phyloP scores from a whole-genome alignment of 2,888 invertebrate genomes.

The Netelia inedita region DNA sequence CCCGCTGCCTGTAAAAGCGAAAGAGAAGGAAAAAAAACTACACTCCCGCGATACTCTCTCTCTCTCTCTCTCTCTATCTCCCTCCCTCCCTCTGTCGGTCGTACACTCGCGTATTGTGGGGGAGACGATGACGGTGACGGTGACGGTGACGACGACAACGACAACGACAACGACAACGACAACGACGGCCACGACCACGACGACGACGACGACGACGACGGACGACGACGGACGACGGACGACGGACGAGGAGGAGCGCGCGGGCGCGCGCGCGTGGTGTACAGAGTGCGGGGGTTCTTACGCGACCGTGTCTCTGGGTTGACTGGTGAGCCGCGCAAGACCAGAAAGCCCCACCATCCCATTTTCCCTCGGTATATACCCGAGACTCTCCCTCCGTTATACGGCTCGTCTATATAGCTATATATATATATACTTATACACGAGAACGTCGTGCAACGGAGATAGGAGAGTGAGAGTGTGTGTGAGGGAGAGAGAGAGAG shows the following conservation, averaged over 20 bases:
- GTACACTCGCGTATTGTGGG: conserved; percentile 1
- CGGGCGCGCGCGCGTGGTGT: conserved; percentile 26
- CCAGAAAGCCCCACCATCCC: conserved; percentile 83
- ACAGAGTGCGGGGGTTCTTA: conserved; percentile 78
- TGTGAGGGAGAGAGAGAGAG: conserved; percentile 35
- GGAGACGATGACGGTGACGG: not conserved
- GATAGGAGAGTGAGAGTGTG: conserved; percentile 29
- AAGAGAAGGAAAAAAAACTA: not conserved
- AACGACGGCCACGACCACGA: too few relatives aligned
- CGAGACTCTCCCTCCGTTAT: conserved; percentile 57
- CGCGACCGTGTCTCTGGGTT: conserved; percentile 84
- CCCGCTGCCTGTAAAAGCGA: not conserved
- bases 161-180: too few relatives aligned
- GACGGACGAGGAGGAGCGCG: not conserved
- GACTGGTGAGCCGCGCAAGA: conserved; percentile 84
- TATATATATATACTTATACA: conserved; percentile 1
- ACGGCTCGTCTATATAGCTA: not conserved
- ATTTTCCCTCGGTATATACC: conserved; percentile 72
- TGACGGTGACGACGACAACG: too few relatives aligned
- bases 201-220: too few relatives aligned
- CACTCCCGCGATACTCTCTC: conserved; percentile 51
- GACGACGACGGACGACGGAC: not conserved
- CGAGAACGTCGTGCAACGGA: conserved; percentile 36
- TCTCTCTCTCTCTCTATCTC: conserved; percentile 15
- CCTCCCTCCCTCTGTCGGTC: conserved; percentile 48